Percentiles rank a stretch among this genome's conserved stretches.
phyloP scores from a whole-genome alignment of 2,113 vertebrate genomes.

The Merops nubicus region DNA sequence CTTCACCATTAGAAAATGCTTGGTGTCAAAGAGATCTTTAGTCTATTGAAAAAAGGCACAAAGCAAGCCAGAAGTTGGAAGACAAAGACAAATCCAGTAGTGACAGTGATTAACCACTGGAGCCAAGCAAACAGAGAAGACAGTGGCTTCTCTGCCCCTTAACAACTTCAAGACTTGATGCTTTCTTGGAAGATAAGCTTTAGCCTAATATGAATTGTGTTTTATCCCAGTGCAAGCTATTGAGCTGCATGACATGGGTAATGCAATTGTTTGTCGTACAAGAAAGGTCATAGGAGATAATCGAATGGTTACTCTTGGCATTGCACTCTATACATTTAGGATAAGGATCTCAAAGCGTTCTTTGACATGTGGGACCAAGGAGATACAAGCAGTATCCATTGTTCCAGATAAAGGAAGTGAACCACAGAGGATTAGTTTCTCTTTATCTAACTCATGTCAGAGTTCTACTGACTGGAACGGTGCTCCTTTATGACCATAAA shows the following conservation, averaged over 20 bases:
- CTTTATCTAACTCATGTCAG: background rate
- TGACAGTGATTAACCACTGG: background rate
- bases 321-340: background rate
- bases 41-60: background rate
- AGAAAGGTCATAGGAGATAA: background rate
- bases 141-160: background rate
- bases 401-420: background rate
- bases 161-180: background rate
- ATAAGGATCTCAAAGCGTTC: slow-evolving; percentile 4
- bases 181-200: background rate
- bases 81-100: background rate
- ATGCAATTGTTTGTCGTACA: background rate
- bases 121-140: background rate
- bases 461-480: background rate
- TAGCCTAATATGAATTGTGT: background rate
- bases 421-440: background rate
- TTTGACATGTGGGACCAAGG: background rate
- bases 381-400: background rate
- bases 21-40: background rate
- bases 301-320: background rate
- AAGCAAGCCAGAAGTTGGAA: background rate
- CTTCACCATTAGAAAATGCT: background rate
- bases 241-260: background rate
- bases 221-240: background rate
- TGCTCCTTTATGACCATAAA: background rate